These are phyloP conservation scores for Sibirionetta formosa DNA, from an alignment of 2,797 vertebrate genomes.

Conservation along the genomic window DNA sequence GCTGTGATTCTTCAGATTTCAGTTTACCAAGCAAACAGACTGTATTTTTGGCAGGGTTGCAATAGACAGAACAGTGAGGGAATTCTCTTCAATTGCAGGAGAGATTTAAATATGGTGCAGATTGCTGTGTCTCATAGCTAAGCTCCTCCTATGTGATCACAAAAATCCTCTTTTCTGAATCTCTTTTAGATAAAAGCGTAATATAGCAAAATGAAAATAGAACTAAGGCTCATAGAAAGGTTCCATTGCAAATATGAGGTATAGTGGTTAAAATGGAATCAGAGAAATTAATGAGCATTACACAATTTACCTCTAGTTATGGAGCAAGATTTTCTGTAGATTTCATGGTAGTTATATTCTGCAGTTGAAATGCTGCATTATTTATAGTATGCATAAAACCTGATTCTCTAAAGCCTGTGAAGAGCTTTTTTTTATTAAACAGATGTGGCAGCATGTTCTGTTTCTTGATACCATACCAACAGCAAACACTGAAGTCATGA, in stretches of 20 bases:
- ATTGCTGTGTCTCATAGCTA: not conserved
- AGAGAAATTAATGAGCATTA: not conserved
- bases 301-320: slow-evolving; percentile 17
- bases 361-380: slow-evolving; percentile 31
- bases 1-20: not conserved
- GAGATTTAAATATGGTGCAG: not conserved
- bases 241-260: not conserved
- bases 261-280: not conserved
- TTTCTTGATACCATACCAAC: not conserved
- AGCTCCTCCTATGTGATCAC: not conserved
- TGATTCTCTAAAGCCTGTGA: not conserved
- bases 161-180: not conserved
- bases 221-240: not conserved
- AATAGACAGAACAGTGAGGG: not conserved
- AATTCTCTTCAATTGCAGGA: not conserved
- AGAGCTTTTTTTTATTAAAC: not conserved
- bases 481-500: not conserved
- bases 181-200: not conserved
- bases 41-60: not conserved
- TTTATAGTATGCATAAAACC: slow-evolving; percentile 8
- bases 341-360: slow-evolving; percentile 22
- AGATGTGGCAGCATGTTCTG: not conserved
- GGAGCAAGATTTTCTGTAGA: not conserved
- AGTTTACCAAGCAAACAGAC: not conserved
- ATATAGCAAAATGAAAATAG: not conserved